phyloP scores from a whole-genome alignment of 2,888 invertebrate species.

The Cerceris ruficornis region DNA sequence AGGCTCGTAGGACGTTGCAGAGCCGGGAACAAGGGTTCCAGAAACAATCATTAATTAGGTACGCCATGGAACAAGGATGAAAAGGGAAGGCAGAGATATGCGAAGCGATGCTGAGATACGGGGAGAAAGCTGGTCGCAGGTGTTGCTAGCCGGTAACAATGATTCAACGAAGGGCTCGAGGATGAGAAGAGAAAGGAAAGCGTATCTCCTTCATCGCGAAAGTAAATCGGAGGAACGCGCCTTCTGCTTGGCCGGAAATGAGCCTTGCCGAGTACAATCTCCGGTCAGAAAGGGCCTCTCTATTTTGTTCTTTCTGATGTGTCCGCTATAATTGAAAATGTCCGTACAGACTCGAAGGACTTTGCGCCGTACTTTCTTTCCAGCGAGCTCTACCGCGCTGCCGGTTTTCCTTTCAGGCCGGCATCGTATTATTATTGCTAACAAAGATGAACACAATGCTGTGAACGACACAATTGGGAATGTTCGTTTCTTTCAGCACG shows the following conservation, averaged over 20 bases:
- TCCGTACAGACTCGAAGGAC: slow-evolving; percentile 24
- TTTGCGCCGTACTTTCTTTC: slow-evolving; percentile 1
- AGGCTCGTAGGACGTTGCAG: neutral
- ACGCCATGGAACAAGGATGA: slow-evolving; percentile 40
- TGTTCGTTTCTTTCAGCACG: slow-evolving; percentile 8
- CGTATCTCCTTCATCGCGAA: slow-evolving; percentile 37
- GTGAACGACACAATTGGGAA: slow-evolving; percentile 20
- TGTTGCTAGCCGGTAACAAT: slow-evolving; percentile 49
- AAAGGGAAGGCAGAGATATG: slow-evolving; percentile 20
- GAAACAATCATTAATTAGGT: slow-evolving; percentile 66
- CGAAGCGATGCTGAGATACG: slow-evolving; percentile 7
- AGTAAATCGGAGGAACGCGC: slow-evolving; percentile 47
- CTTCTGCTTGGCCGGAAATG: slow-evolving; percentile 52
- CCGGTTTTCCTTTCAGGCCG: neutral
- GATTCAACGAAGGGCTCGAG: slow-evolving; percentile 17
- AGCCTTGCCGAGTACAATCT: slow-evolving; percentile 56
- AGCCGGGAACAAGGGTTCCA: slow-evolving; percentile 18
- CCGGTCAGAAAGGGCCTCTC: slow-evolving; percentile 50
- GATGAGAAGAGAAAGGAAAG: slow-evolving; percentile 1
- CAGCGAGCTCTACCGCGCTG: slow-evolving; percentile 5
- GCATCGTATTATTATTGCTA: slow-evolving; percentile 32
- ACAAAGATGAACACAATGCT: slow-evolving; percentile 10
- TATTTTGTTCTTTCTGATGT: slow-evolving; percentile 51
- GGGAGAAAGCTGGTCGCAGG: slow-evolving; percentile 56
- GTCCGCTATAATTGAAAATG: slow-evolving; percentile 55